phyloP scores from a whole-genome alignment of 1,140 invertebrate genomes.

The Drosophila athabasca region DNA sequence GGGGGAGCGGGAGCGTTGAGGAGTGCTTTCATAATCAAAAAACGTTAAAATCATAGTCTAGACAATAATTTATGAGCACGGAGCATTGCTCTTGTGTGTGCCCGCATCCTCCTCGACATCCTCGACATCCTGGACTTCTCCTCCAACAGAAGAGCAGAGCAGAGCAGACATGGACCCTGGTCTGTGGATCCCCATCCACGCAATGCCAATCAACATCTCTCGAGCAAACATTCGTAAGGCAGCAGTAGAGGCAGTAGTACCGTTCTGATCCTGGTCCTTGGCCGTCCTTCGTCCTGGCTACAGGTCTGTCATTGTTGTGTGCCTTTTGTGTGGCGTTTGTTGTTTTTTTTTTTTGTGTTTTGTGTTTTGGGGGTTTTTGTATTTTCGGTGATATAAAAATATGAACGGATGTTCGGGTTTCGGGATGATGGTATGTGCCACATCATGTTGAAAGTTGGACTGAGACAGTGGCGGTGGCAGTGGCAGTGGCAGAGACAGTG shows the following conservation, averaged over 20 bases:
- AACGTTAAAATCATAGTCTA: constrained; percentile 84
- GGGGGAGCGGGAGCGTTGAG: constrained; percentile 15
- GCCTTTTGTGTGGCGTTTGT: constrained; percentile 20
- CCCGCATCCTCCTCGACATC: constrained; percentile 38
- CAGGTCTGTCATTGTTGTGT: constrained; percentile 56
- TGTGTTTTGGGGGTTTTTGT: constrained; percentile 6
- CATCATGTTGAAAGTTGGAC: not conserved
- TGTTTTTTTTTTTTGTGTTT: constrained; percentile 13
- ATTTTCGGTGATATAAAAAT: constrained; percentile 57
- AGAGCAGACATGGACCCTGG: not conserved
- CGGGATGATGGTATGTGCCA: constrained; percentile 8
- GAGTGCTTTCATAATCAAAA: constrained; percentile 82
- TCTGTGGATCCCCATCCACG: constrained; percentile 28
- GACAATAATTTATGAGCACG: constrained; percentile 83
- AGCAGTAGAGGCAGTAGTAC: constrained; percentile 26
- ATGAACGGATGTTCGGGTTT: constrained; percentile 37
- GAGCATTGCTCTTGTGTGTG: constrained; percentile 45
- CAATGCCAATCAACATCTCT: constrained; percentile 80
- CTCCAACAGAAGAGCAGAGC: constrained; percentile 1
- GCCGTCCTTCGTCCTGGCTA: constrained; percentile 30
- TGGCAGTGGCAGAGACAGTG: not conserved
- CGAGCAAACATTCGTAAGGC: constrained; percentile 78
- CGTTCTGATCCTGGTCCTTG: constrained; percentile 35
- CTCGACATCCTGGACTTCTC: too few species aligned
- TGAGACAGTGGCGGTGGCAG: not conserved